A percentile compares a stretch with the other conserved stretches of the same genome.
Evolutionary conservation across 2,888 invertebrate species (phyloP).

Genomic region (Caenorhabditis macrosperma): DNA sequence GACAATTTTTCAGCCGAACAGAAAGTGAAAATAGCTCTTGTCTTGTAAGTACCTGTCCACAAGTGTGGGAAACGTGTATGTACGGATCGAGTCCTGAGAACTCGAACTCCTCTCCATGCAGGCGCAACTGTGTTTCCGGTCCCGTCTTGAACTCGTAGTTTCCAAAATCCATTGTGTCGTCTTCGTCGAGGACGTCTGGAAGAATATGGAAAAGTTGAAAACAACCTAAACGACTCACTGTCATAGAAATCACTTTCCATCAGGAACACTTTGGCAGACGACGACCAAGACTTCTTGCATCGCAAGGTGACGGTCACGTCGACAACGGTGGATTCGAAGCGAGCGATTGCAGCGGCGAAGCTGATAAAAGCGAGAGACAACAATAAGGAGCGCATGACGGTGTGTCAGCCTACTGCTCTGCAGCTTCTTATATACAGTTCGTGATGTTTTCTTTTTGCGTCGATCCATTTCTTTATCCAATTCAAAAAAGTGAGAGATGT

Average conservation of each 20-base stretch:
- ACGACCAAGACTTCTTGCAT: conserved; percentile 1
- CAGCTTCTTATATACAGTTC: background rate
- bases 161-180: conserved; percentile 29
- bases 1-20: too few relatives aligned
- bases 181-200: conserved; percentile 38
- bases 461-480: background rate
- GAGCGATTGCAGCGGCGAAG: background rate
- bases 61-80: conserved; percentile 11
- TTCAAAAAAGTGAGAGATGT: too few relatives aligned
- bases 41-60: background rate
- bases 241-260: conserved; percentile 22
- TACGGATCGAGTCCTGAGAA: conserved; percentile 44
- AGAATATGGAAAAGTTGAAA: background rate
- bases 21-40: too few relatives aligned
- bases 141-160: background rate
- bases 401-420: background rate
- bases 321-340: background rate
- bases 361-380: background rate
- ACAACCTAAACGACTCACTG: conserved; percentile 19
- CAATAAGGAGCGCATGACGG: background rate
- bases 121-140: background rate
- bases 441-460: background rate
- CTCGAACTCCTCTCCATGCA: conserved; percentile 42
- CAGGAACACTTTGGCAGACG: background rate
- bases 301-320: background rate